Base-by-base conservation (phyloP, 1,140 invertebrate genomes). In the Bombus difficillimus region DNA sequence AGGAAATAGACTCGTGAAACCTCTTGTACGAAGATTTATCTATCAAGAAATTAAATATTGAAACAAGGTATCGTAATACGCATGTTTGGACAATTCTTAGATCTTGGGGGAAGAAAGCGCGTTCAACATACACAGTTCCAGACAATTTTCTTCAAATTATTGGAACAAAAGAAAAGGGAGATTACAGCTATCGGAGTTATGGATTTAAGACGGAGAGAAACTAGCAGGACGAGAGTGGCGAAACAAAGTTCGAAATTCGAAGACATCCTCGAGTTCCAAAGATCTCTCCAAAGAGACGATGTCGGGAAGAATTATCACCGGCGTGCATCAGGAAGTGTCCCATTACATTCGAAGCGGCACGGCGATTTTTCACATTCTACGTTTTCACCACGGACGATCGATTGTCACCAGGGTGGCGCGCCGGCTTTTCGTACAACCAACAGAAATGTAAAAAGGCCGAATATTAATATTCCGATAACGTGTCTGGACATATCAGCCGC, bases 401-500 rank as follows among this genome's bases (percentile, higher is more conserved):
- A 85, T 85, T 53, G 79, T 85, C 84, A 68, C 79, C 84, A 13
- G 59, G 69, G 59, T 81, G 78, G 72, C 62, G 15, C 13, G 10
- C 10, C n/a, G 22, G 28, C 59, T n/a, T 34, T 43, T 41, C 25
- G 57, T 68, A 22, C 3, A 3, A 25, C 9, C 66, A 37, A 37
- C 53, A 34, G 8, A 39, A 64, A 34, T 9, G 22, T 25, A 39
- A 2, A 66, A 25, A 32, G 34, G 28, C 66, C 28, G 62, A 34
- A 86, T 83, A 79, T 87, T 89, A 89, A 90, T 87, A 89, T 89
- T 90, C 78, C 72, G 81, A 87, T 90, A 89, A 87, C 73, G 62
- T 78, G 34, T 80, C 34, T 47, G 43, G 85, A 79, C 66, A 32
- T 85, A 84, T 87, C 68, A 89, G 57, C 47, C 53, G 72, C 77